Conservation (phyloP, 2,113 vertebrate genomes). For the Elephantulus edwardii region DNA sequence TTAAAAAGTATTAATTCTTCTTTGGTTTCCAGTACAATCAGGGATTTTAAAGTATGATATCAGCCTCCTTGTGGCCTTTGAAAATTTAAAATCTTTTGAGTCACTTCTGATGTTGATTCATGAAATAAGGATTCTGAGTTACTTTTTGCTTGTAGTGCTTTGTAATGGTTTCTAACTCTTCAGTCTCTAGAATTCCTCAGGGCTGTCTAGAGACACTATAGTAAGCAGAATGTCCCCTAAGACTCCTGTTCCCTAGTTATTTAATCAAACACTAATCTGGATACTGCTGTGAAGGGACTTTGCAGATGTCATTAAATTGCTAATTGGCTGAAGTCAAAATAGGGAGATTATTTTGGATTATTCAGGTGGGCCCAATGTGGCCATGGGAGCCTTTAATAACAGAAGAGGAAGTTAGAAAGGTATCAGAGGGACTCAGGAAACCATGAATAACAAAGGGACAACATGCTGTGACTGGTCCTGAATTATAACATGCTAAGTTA, state of each 20-base stretch:
- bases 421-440: not conserved
- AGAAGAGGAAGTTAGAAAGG: not conserved
- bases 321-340: not conserved
- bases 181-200: not conserved
- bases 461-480: not conserved
- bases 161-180: not conserved
- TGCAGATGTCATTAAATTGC: not conserved
- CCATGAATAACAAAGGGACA: not conserved
- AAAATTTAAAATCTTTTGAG: not conserved
- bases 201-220: not conserved
- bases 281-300: not conserved
- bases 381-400: not conserved
- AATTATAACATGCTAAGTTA: not conserved
- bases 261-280: not conserved
- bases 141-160: not conserved
- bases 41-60: conserved; percentile 21
- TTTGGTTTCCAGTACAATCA: not conserved
- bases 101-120: conserved; percentile 16
- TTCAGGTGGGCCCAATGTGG: not conserved
- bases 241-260: not conserved
- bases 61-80: not conserved
- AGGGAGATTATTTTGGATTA: not conserved
- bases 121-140: not conserved
- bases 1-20: too few species aligned
- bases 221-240: not conserved